These are phyloP conservation scores for Leptinotarsa lineolata DNA, from an alignment of 1,140 invertebrate genomes.

Conservation along the genomic window DNA sequence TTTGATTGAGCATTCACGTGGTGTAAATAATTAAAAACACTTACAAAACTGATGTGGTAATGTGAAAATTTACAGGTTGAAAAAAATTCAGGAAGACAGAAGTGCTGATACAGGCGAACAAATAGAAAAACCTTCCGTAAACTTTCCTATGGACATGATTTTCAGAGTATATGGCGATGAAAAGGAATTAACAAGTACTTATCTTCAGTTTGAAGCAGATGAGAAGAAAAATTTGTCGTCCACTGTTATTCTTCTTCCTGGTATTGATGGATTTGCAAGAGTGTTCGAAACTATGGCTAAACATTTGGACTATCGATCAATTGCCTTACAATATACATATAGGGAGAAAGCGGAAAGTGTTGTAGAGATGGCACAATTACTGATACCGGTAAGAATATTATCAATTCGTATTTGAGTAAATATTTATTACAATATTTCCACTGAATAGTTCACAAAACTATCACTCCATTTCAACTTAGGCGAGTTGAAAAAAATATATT, in stretches of 20 bases:
- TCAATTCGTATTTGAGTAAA: background rate
- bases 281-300: conserved; percentile 63
- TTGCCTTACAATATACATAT: conserved; percentile 67
- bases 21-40: too few relatives aligned
- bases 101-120: background rate
- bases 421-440: background rate
- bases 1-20: too few relatives aligned
- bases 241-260: conserved; percentile 69
- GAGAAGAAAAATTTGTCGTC: background rate
- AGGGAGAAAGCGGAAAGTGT: conserved; percentile 51
- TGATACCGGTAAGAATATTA: conserved; percentile 54
- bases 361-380: conserved; percentile 51
- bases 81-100: conserved; percentile 31
- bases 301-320: conserved; percentile 65
- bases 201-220: background rate
- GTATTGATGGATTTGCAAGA: conserved; percentile 74
- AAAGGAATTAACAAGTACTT: background rate
- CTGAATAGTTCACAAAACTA: too few relatives aligned
- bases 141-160: background rate
- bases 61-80: conserved; percentile 19
- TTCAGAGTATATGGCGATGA: conserved; percentile 11
- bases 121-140: background rate
- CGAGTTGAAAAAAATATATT: background rate
- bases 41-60: too few relatives aligned
- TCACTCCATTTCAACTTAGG: too few relatives aligned